Conservation (phyloP, 2,113 vertebrate species). For the Ceuthmochares aereus region DNA sequence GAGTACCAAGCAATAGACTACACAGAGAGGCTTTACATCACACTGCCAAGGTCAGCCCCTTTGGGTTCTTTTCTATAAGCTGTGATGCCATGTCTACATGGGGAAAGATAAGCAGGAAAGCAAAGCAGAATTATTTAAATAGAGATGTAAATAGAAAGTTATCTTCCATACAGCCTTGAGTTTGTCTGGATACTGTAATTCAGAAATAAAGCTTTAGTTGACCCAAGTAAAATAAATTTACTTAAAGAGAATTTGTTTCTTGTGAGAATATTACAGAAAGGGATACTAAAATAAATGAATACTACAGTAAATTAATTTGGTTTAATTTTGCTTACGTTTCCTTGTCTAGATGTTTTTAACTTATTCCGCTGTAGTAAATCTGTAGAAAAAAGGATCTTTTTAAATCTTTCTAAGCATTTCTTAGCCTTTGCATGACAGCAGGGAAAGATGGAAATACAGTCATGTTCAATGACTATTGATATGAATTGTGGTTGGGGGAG, state of each 20-base stretch:
- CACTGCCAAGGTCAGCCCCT: not conserved
- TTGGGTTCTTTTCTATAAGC: not conserved
- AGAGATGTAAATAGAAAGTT: not conserved
- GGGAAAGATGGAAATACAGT: not conserved
- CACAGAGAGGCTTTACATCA: conserved; percentile 9
- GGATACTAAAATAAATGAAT: not conserved
- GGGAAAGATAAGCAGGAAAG: not conserved
- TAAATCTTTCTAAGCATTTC: not conserved
- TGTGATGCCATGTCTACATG: not conserved
- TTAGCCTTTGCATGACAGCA: not conserved
- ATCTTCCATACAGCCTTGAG: not conserved
- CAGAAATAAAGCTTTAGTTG: not conserved
- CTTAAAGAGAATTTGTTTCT: not conserved
- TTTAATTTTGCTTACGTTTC: not conserved
- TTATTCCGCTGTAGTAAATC: not conserved
- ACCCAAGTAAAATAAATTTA: not conserved
- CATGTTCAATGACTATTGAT: not conserved
- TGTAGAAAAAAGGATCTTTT: not conserved
- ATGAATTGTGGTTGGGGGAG: not conserved
- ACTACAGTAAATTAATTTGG: not conserved
- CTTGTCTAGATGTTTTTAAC: not conserved
- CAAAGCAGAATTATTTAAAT: not conserved
- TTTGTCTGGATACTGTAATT: not conserved
- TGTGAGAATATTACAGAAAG: not conserved
- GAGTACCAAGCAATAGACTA: not conserved